Percentiles rank a stretch among this genome's conserved stretches.
These are phyloP conservation scores for Brachypalpus laphriformis DNA, from an alignment of 2,888 invertebrate species.

Conservation along the genomic window DNA sequence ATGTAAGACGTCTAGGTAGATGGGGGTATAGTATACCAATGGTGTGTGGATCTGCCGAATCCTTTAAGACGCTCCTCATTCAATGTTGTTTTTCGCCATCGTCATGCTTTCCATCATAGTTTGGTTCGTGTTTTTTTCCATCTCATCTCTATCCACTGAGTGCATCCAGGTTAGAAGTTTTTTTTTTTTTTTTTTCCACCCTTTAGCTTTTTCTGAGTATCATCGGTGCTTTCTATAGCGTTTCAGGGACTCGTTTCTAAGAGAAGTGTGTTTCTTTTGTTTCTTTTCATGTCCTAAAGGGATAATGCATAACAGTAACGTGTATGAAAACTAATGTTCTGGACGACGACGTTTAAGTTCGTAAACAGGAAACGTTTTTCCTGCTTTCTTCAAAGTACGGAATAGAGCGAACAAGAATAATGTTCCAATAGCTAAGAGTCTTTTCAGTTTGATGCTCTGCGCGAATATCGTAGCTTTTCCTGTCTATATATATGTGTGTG, in stretches of 20 bases:
- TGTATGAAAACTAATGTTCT: conserved; percentile 72
- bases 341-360: conserved; percentile 68
- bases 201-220: not conserved
- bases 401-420: conserved; percentile 31
- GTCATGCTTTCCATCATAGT: conserved; percentile 24
- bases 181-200: conserved; percentile 7
- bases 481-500: not conserved
- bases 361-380: conserved; percentile 72
- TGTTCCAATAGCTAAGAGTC: conserved; percentile 30
- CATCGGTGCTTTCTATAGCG: conserved; percentile 34
- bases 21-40: conserved; percentile 1
- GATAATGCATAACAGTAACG: conserved; percentile 70
- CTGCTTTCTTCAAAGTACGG: conserved; percentile 29
- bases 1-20: not conserved
- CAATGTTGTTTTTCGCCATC: conserved; percentile 37
- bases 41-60: conserved; percentile 31
- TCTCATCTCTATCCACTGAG: conserved; percentile 26
- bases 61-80: conserved; percentile 30
- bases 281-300: conserved; percentile 62
- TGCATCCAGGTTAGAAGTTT: conserved; percentile 50
- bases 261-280: conserved; percentile 46
- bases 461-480: conserved; percentile 2
- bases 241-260: conserved; percentile 29
- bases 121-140: conserved; percentile 8
- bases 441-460: conserved; percentile 52